These are phyloP conservation scores for Enteromius viviparus DNA, from an alignment of 2,797 vertebrate genomes.

Conservation along the genomic window DNA sequence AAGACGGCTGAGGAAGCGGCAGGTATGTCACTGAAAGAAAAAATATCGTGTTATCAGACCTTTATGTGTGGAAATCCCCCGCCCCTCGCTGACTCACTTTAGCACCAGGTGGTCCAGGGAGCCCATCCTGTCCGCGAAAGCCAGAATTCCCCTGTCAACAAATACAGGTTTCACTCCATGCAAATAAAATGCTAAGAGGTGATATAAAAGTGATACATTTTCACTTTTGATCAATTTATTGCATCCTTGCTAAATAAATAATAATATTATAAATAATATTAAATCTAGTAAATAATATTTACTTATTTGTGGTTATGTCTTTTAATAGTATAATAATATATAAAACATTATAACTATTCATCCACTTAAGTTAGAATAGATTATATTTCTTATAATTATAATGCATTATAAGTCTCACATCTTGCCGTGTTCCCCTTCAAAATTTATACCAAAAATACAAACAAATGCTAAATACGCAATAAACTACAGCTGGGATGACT, in stretches of 20 bases:
- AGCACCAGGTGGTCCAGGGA: slow-evolving; percentile 59
- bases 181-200: not conserved
- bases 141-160: slow-evolving; percentile 64
- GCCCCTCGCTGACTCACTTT: slow-evolving; percentile 57
- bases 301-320: no score
- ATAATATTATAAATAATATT: no score
- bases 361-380: no score
- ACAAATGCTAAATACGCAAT: slow-evolving; percentile 1
- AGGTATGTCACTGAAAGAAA: not conserved
- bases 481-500: not conserved
- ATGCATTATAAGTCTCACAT: no score
- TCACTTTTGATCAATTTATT: not conserved
- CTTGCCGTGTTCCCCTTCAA: not conserved
- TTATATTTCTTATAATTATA: no score
- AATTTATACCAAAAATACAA: not conserved
- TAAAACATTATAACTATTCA: no score
- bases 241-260: not conserved
- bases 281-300: no score
- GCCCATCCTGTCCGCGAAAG: slow-evolving; percentile 55
- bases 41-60: not conserved
- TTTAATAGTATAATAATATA: no score
- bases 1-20: not conserved
- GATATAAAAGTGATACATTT: not conserved
- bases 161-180: not conserved
- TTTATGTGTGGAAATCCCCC: slow-evolving; percentile 32